Percentiles rank a stretch among this genome's conserved stretches.
These are phyloP conservation scores for Lycocerus yunnanus DNA, from an alignment of 2,888 invertebrate genomes.

Conservation along the genomic window DNA sequence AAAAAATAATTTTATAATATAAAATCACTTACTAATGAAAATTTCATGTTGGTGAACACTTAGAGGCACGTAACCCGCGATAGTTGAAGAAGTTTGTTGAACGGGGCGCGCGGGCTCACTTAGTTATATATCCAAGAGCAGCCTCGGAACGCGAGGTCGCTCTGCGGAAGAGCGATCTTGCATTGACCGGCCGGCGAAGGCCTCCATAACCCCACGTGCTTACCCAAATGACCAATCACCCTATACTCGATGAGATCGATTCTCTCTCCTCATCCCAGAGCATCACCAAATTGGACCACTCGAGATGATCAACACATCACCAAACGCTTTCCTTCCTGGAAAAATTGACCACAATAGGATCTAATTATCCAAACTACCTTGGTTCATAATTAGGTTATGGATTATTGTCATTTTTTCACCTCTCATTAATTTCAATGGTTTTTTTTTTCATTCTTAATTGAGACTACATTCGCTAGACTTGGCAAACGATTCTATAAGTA, in stretches of 20 bases:
- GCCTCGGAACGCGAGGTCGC: constrained; percentile 51
- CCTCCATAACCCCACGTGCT: constrained; percentile 49
- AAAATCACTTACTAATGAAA: constrained; percentile 25
- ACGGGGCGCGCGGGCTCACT: constrained; percentile 29
- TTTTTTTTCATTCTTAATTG: neutral
- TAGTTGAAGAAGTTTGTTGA: constrained; percentile 28
- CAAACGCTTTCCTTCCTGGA: neutral
- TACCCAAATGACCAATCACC: constrained; percentile 43
- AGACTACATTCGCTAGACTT: neutral
- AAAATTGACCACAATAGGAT: neutral
- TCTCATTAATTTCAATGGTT: neutral
- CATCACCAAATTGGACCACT: neutral
- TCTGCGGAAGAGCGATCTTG: constrained; percentile 50
- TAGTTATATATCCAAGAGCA: constrained; percentile 50
- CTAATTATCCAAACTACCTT: neutral
- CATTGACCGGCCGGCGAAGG: constrained; percentile 50
- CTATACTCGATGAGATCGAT: constrained; percentile 9
- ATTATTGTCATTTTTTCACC: neutral
- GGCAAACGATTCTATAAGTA: neutral
- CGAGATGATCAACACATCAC: neutral
- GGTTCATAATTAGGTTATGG: neutral
- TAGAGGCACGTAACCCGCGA: constrained; percentile 22
- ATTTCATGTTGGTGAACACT: constrained; percentile 28
- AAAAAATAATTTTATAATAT: neutral
- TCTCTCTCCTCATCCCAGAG: neutral